Evolutionary conservation across 2,888 invertebrate genomes (phyloP).

Genomic region (Acanthacorydalis orientalis): DNA sequence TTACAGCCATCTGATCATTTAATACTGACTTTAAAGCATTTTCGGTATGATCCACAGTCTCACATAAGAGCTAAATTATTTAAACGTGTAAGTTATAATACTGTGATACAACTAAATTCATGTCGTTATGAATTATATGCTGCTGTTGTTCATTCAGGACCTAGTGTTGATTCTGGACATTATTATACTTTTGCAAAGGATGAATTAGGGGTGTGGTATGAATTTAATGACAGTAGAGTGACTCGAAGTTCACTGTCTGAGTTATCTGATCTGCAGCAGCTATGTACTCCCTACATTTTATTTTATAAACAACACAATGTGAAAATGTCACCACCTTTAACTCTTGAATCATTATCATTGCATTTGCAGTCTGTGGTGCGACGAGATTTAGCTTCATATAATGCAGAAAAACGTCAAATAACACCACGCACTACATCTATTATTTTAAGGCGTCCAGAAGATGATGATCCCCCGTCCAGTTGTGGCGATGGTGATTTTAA

Average conservation of each 20-base stretch:
- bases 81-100: conserved; percentile 31
- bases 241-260: conserved; percentile 36
- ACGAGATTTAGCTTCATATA: conserved; percentile 20
- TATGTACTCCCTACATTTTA: conserved; percentile 69
- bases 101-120: conserved; percentile 21
- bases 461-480: conserved; percentile 34
- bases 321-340: conserved; percentile 18
- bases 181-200: conserved; percentile 72
- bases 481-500: conserved; percentile 29
- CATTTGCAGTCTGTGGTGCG: conserved; percentile 17
- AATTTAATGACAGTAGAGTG: conserved; percentile 68
- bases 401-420: conserved; percentile 16
- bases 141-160: conserved; percentile 71
- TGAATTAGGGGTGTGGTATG: conserved; percentile 48
- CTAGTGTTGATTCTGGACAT: conserved; percentile 71
- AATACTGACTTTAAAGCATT: conserved; percentile 66
- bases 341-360: conserved; percentile 16
- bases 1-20: conserved; percentile 60
- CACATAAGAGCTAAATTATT: conserved; percentile 66
- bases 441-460: conserved; percentile 21
- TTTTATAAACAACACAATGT: conserved; percentile 42
- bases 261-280: conserved; percentile 43
- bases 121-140: conserved; percentile 58
- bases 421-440: conserved; percentile 15
- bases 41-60: conserved; percentile 52